Percentiles rank a stretch among this genome's conserved stretches.
Conservation (phyloP, 1,140 invertebrate species). For the Aphis gossypii region DNA sequence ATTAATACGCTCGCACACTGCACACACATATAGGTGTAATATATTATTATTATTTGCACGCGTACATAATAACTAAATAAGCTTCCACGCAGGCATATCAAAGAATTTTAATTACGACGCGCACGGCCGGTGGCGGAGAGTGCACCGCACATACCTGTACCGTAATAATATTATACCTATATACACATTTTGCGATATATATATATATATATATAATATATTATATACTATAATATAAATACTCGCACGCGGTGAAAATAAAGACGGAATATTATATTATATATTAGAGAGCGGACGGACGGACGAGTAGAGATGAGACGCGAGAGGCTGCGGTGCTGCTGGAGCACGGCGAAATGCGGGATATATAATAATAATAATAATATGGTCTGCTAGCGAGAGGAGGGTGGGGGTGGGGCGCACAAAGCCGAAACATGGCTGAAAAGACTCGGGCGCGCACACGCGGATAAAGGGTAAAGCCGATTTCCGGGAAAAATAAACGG, state of each 20-base stretch:
- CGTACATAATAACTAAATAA: not conserved
- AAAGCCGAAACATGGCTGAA: not conserved
- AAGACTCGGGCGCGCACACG: not conserved
- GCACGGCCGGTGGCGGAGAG: slow-evolving; percentile 1
- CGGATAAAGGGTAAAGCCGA: not conserved
- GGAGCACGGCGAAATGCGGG: not conserved
- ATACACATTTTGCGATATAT: not conserved
- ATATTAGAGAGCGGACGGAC: not conserved
- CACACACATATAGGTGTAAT: not conserved
- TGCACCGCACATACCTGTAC: not conserved
- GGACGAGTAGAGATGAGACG: not conserved
- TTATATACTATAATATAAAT: not conserved
- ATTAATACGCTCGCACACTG: not conserved
- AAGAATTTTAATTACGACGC: slow-evolving; percentile 46
- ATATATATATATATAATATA: no score
- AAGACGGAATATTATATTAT: not conserved
- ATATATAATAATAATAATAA: no score
- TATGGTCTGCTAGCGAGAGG: not conserved
- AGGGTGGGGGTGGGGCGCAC: not conserved
- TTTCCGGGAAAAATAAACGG: slow-evolving; percentile 15
- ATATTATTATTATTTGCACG: not conserved
- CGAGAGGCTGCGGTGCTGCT: not conserved
- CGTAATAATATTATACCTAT: no score
- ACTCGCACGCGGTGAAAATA: not conserved
- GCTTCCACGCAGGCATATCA: not conserved